These are phyloP conservation scores for Apaloderma vittatum DNA, from an alignment of 2,113 vertebrate genomes.

Conservation along the genomic window DNA sequence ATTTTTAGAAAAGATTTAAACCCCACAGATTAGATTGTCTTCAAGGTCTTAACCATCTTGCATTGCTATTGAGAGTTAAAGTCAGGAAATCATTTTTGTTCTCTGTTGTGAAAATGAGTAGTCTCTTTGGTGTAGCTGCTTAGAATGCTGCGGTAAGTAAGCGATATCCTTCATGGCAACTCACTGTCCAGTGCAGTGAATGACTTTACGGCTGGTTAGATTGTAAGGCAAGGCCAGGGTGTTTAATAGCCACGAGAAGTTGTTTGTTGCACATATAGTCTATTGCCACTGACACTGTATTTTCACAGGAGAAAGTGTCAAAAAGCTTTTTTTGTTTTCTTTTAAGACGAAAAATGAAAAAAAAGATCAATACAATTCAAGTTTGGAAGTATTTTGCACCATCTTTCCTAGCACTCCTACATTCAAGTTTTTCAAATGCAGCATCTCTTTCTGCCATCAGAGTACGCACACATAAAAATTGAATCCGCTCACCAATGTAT, in stretches of 20 bases:
- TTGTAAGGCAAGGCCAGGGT: background rate
- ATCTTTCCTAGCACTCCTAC: background rate
- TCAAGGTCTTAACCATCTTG: background rate
- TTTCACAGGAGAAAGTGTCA: background rate
- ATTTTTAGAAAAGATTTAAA: background rate
- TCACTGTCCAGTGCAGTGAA: background rate
- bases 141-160: background rate
- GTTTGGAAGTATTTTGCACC: background rate
- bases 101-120: background rate
- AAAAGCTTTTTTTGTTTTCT: background rate
- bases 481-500: background rate
- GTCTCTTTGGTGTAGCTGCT: background rate
- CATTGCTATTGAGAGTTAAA: background rate
- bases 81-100: background rate
- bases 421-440: background rate
- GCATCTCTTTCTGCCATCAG: background rate
- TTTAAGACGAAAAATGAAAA: background rate
- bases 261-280: background rate
- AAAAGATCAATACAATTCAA: background rate
- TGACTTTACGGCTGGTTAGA: background rate
- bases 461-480: background rate
- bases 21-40: background rate
- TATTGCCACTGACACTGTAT: background rate
- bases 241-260: background rate
- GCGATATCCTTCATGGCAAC: background rate